Percentiles rank a stretch among this genome's conserved stretches.
Conservation (phyloP, 2,797 vertebrate species). For the Propithecus perrieri region DNA sequence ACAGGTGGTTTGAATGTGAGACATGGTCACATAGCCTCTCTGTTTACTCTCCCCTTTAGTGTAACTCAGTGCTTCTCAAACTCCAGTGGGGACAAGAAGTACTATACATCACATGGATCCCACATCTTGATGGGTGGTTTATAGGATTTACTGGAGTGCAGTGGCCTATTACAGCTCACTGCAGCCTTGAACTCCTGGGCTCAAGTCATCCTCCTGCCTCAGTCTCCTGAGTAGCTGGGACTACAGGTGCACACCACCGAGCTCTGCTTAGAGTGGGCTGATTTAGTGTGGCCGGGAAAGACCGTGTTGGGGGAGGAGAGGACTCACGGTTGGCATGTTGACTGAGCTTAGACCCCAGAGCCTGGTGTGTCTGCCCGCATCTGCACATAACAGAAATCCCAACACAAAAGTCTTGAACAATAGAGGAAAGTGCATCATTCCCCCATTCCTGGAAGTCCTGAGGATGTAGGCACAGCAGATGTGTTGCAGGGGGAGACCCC, state of each 20-base stretch:
- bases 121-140: neutral
- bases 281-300: neutral
- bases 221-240: neutral
- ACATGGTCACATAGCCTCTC: no score
- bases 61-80: neutral
- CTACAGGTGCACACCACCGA: neutral
- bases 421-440: neutral
- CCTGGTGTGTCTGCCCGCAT: neutral
- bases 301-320: neutral
- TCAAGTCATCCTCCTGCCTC: neutral
- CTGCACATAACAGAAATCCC: neutral
- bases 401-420: neutral
- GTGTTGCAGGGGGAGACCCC: neutral
- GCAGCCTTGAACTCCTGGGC: neutral
- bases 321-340: neutral
- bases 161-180: neutral
- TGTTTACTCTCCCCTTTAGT: neutral
- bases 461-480: neutral
- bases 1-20: neutral
- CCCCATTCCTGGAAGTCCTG: neutral
- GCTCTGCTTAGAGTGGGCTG: neutral
- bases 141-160: neutral
- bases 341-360: neutral
- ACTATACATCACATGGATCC: no score
- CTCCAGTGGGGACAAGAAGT: neutral